Conservation (phyloP, 2,113 vertebrate species). For the Apteryx mantelli region DNA sequence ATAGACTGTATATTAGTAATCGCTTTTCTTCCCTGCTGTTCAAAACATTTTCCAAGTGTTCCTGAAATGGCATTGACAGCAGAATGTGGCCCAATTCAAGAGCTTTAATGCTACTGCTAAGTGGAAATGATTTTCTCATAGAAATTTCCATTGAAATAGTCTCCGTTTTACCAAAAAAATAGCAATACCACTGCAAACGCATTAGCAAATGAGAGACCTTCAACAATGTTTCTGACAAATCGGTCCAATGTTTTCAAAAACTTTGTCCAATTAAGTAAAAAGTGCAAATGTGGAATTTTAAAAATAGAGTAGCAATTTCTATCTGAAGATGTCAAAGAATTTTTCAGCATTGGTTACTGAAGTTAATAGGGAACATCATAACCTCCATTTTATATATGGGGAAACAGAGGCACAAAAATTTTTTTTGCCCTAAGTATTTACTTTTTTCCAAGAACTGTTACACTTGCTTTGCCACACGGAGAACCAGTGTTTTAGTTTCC, state of each 20-base stretch:
- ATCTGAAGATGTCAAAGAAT: background rate
- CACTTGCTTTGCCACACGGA: background rate
- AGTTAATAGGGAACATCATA: background rate
- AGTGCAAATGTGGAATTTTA: background rate
- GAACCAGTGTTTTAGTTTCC: background rate
- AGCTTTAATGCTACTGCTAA: slow-evolving; percentile 42
- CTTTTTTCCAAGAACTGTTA: background rate
- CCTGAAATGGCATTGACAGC: background rate
- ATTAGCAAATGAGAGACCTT: slow-evolving; percentile 6
- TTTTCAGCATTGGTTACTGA: background rate
- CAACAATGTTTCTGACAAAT: slow-evolving; percentile 6
- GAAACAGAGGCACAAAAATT: background rate
- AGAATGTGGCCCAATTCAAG: slow-evolving; percentile 45
- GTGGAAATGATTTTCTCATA: slow-evolving; percentile 13
- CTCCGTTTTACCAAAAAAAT: background rate
- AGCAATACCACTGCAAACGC: slow-evolving; percentile 3
- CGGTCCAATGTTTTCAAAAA: background rate
- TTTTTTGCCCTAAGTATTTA: background rate
- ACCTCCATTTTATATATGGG: background rate
- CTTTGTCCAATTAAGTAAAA: background rate
- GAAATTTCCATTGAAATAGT: slow-evolving; percentile 43
- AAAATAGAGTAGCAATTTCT: background rate
- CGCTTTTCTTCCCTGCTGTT: slow-evolving; percentile 40
- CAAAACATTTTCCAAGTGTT: slow-evolving; percentile 47
- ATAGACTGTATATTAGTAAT: slow-evolving; percentile 34